Evolutionary conservation across 2,797 vertebrate species (phyloP), one percentile per base, ranked within the genome.

Genomic region (Ctenopoma kingsleyae): DNA sequence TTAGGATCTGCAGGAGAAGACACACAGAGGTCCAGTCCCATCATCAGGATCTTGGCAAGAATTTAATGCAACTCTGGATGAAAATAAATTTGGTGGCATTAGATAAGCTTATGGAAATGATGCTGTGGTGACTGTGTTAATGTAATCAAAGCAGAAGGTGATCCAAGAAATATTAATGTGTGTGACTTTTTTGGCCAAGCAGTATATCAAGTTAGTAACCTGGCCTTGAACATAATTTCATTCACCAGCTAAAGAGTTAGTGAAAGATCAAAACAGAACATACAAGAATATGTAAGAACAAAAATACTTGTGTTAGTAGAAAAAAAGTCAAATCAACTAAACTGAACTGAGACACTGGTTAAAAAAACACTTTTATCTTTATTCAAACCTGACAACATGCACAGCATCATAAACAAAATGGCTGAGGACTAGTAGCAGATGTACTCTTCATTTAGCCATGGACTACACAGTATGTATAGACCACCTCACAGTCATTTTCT

Each of bases 281-380:
- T 13, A 15, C 3, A 11, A 11, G 6, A 35, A 8, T 23, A 9
- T 12, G 10, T 11, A 36, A 36, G 11, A 36, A n/a, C 5, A 49
- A 23, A 15, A 15, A 23, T 7, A 10, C 13, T 16, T 32, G 7
- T 38, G 7, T 48, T 46, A 2, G 0, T 23, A 12, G 32, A 2
- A 54, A 43, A 55, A 23, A 8, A 44, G 7, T 19, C n/a, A 54
- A 36, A 10, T 36, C 3, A 36, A 12, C 11, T 19, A 65, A 41
- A 55, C 15, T 40, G 2, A 56, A 63, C 19, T 41, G 17, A 67
- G 2, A 49, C 36, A 50, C 47, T 15, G 2, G 11, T 47, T 32
- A 46, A n/a, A n/a, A 44, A 46, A 19, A 3, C n/a, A 43, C 22
- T 54, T 43, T 64, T 56, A 41, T 61, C 23, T 86, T 80, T 67